Base-by-base conservation (phyloP, 2,797 vertebrate species). In the Benthosema pterotum region DNA sequence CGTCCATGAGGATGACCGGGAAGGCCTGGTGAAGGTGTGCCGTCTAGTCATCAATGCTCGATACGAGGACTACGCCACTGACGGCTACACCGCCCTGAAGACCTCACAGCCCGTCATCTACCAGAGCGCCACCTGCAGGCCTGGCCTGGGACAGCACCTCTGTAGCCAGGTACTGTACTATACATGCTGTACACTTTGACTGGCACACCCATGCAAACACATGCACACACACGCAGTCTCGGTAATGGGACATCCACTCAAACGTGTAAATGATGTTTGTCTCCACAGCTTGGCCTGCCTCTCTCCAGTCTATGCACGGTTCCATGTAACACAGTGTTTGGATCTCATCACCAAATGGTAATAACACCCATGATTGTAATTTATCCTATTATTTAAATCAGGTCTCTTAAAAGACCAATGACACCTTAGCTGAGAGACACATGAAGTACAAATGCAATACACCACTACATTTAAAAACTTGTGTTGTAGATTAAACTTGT, bases 311-410 rank as follows among this genome's bases (percentile, higher is more conserved):
- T 99, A 77, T 97, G 97, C 67, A 94, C 90, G 0, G 97, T 98
- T 47, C 97, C 97, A 45, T 99, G 97, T 85, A 99, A 99, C 87
- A 99, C 97, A 14, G 87, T 99, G 90, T 99, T 99, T 90, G 97
- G 97, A 82, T 99, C 97, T 67, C 96, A 98, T 42, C 97, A 99
- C 90, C 96, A 99, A 85, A 97, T 99, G 95, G 97, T 99, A 87
- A 7, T 87, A 91, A 53, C 17, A n/a, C 1, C 49, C 45, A 11
- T 25, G 22, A 19, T 42, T n/a, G 17, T 17, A 16, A 7, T 60
- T 8, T 12, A 42, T 15, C 22, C 47, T 50, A 13, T 6, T 45
- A 15, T 19, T 15, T 19, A 42, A 9, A 12, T 16, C 3, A 49
- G 14, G 18, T 0, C 5, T 12, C 13, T 1, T 32, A 3, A 32